These are phyloP conservation scores for Drosophila rellima DNA, from an alignment of 2,888 invertebrate genomes.

Conservation along the genomic window DNA sequence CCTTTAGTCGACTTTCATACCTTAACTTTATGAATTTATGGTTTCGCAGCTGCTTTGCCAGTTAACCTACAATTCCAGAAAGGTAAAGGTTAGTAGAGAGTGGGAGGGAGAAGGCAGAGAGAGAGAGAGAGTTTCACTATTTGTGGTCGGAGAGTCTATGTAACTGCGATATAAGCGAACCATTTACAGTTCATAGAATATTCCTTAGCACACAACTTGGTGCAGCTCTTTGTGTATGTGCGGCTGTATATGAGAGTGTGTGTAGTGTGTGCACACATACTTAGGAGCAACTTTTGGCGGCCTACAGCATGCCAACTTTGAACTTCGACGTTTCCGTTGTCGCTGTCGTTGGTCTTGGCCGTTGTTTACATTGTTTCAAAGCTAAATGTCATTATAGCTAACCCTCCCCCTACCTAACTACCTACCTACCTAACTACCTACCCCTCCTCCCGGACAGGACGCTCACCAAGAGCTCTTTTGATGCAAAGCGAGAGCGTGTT, in stretches of 20 bases:
- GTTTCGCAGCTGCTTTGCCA: slow-evolving; percentile 59
- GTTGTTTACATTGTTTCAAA: slow-evolving; percentile 80
- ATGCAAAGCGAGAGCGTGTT: slow-evolving; percentile 70
- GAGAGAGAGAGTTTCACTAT: slow-evolving; percentile 46
- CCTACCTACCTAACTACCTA: too few relatives aligned
- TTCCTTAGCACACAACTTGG: slow-evolving; percentile 68
- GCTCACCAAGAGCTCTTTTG: slow-evolving; percentile 47
- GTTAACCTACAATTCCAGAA: slow-evolving; percentile 59
- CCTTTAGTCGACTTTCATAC: slow-evolving; percentile 43
- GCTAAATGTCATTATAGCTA: slow-evolving; percentile 79
- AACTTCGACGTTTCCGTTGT: slow-evolving; percentile 65
- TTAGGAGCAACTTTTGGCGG: slow-evolving; percentile 66
- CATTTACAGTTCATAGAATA: slow-evolving; percentile 75
- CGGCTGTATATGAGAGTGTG: slow-evolving; percentile 8
- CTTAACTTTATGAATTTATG: slow-evolving; percentile 67
- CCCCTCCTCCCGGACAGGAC: neutral
- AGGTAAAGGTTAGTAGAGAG: slow-evolving; percentile 5
- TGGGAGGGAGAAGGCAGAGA: slow-evolving; percentile 17
- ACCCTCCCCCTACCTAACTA: slow-evolving; percentile 17
- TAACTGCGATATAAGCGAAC: slow-evolving; percentile 48
- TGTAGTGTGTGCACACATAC: slow-evolving; percentile 62
- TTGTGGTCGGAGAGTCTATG: slow-evolving; percentile 63
- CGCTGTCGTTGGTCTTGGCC: slow-evolving; percentile 25
- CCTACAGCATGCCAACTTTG: slow-evolving; percentile 74
- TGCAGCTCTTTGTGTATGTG: slow-evolving; percentile 25